Base-by-base conservation (phyloP, 92 coral and sea anemone species). In the Zoanthus sansibaricus region DNA sequence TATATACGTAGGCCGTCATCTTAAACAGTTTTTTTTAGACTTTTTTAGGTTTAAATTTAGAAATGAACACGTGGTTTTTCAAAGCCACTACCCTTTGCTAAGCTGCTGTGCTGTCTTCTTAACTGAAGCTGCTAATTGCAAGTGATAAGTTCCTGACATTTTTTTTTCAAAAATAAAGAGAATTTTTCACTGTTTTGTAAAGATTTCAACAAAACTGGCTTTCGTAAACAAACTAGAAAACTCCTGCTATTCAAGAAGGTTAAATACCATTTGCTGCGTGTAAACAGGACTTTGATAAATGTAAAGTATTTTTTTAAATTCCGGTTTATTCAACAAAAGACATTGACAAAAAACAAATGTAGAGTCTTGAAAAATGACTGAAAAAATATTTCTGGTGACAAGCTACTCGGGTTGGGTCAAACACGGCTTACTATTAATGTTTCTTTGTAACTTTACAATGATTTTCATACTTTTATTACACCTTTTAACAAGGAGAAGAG, bases 61-160 rank as follows among this genome's bases (percentile, higher is more conserved):
- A 5, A 69, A 30, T 56, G n/a, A 56, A 10, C 14, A 14, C 20
- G 17, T 15, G 20, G 68, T 14, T 59, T 59, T 1, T 59, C 20
- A n/a, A n/a, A n/a, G n/a, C n/a, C n/a, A n/a, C n/a, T n/a, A n/a
- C n/a, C n/a, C n/a, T n/a, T n/a, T n/a, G 72, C 42, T 32, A 25
- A 25, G 44, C 14, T 25, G 25, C 16, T 69, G 45, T 69, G 73
- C 73, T 16, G 37, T 32, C 73, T 69, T 69, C 7, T 32, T 69
- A 25, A 32, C 73, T 69, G 73, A 69, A 69, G 73, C 73, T 25
- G 73, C 73, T 69, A 69, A 68, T 32, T 68, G 73, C 73, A 68
- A 69, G 45, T 15, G 73, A 69, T 25, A 69, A 21, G 73, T 69
- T 25, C 73, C 45, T 69, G 73, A 69, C 73, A 69, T 69, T 21